These are phyloP conservation scores for Microchrysa polita DNA, from an alignment of 2,888 invertebrate species.

Conservation along the genomic window DNA sequence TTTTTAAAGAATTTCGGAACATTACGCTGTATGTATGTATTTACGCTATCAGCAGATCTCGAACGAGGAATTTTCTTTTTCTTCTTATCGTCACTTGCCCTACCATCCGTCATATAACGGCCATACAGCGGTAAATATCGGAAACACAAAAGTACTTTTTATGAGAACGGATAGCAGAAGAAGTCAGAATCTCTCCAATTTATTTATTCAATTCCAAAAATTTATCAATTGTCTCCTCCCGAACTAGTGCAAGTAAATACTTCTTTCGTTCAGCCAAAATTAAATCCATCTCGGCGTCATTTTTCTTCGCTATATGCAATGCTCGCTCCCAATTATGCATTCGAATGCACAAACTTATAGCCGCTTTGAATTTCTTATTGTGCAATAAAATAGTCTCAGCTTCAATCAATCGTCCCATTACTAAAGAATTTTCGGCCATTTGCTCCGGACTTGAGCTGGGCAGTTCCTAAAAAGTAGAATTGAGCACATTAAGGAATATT, in stretches of 20 bases:
- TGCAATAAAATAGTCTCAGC: slow-evolving; percentile 64
- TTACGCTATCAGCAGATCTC: too few species aligned
- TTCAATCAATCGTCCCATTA: slow-evolving; percentile 62
- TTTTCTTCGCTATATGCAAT: slow-evolving; percentile 61
- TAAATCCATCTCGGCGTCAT: slow-evolving; percentile 55
- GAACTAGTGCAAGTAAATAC: slow-evolving; percentile 59
- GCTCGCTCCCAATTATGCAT: slow-evolving; percentile 64
- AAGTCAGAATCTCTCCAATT: too few species aligned
- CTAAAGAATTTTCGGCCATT: slow-evolving; percentile 63
- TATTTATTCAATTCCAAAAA: slow-evolving; percentile 54
- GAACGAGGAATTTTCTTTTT: too few species aligned
- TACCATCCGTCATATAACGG: too few species aligned
- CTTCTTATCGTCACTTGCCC: too few species aligned
- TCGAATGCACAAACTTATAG: slow-evolving; percentile 59
- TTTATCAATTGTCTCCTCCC: slow-evolving; percentile 58
- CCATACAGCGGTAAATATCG: too few species aligned
- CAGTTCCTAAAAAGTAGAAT: slow-evolving; percentile 52
- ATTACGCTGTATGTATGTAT: too few species aligned
- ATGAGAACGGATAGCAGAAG: too few species aligned
- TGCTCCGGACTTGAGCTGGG: slow-evolving; percentile 61
- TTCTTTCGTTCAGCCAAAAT: slow-evolving; percentile 59
- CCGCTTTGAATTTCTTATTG: slow-evolving; percentile 60
- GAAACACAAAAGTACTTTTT: too few species aligned
- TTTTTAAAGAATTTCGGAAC: too few species aligned
- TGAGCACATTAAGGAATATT: too few species aligned